Evolutionary conservation across 2,888 invertebrate species (phyloP), one percentile per base, ranked within the genome.

Genomic region (Drosophila diplacantha): DNA sequence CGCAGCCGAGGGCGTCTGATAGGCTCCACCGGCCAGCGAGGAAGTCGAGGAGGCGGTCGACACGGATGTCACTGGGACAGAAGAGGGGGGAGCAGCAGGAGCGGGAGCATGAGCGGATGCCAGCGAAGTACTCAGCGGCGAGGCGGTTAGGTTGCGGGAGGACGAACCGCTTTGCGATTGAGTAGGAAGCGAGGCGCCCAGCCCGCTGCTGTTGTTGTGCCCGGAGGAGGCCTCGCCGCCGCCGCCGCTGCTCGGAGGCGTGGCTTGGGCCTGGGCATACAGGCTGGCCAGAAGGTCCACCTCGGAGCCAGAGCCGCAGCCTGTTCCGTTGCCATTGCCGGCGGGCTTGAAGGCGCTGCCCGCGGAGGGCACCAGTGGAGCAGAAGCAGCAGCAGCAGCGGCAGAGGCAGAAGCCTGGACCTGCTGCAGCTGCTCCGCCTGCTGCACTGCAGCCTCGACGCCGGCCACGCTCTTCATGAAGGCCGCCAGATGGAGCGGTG

Each of bases 391-490:
- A 18, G 44, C 24, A 7, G 41, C 20, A 20, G 35, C 16, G 18
- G 18, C 37, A 11, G 31, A 32, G 41, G 53, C 59, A 58, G 58
- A 61, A 65, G 53, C 37, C 16, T 69, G 70, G 3, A 66, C 68
- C 24, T 72, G 74, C 49, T 72, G 79, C 46, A 70, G 72, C 32
- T 75, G 78, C 58, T 85, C 85, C 38, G 74, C 75, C 72, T 80
- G 83, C 52, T 85, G 84, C 66, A 83, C 81, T 46, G 79, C 80
- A 49, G 86, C 85, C 75, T 86, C 86, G 14, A 83, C 85, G 66
- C 84, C 84, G 44, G 85, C 85, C 49, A 85, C 81, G 44, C 85
- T 85, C 67, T 87, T 87, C 75, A 87, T 87, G 47, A 87, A 85
- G 3, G 88, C 85, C 20, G 88, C 88, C 81, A 87, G 64, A 35